These are phyloP conservation scores for Erinaceus europaeus DNA, from an alignment of 2,113 vertebrate genomes.

Conservation along the genomic window DNA sequence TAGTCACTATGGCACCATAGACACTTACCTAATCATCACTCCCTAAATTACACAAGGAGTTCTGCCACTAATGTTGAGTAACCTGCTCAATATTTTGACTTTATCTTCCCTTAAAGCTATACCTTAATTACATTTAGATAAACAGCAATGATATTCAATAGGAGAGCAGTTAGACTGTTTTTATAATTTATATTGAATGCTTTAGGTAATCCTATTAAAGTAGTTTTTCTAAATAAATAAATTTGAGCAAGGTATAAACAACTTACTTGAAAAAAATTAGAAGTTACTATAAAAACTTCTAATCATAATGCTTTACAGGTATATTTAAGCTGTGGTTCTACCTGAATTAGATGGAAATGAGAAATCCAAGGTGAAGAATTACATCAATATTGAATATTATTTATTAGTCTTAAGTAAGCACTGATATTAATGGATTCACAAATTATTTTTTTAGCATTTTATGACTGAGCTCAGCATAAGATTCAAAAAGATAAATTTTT, in stretches of 20 bases:
- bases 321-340: neutral
- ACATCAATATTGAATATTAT: too few relatives aligned
- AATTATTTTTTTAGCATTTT: too few relatives aligned
- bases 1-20: too few relatives aligned
- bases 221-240: neutral
- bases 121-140: neutral
- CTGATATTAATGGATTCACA: too few relatives aligned
- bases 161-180: neutral
- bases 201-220: neutral
- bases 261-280: neutral
- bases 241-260: neutral
- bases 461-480: too few relatives aligned
- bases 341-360: slow-evolving; percentile 31
- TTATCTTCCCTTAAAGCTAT: neutral
- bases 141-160: neutral
- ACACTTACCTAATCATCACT: neutral
- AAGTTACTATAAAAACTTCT: neutral
- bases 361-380: slow-evolving; percentile 14
- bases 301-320: neutral
- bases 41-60: neutral
- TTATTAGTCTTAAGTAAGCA: too few relatives aligned
- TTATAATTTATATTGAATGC: neutral
- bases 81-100: neutral
- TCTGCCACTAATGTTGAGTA: neutral
- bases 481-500: too few relatives aligned